phyloP scores from a whole-genome alignment of 2,888 invertebrate genomes.

The Anarsia innoxiella region DNA sequence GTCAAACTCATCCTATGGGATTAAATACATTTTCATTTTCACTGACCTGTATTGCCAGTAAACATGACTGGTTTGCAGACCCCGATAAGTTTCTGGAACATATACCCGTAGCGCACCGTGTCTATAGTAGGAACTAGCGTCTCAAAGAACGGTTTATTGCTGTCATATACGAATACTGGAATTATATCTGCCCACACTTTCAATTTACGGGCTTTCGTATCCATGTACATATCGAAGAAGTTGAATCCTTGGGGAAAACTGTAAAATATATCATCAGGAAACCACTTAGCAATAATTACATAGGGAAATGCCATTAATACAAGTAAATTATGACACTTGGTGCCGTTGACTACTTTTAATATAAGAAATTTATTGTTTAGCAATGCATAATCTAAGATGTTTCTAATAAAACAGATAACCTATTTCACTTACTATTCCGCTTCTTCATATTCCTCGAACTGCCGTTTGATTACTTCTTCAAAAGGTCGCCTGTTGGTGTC shows the following conservation, averaged over 20 bases:
- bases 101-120: constrained; percentile 89
- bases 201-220: constrained; percentile 80
- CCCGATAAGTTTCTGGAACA: constrained; percentile 83
- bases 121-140: constrained; percentile 94
- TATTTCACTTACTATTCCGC: constrained; percentile 63
- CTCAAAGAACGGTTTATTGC: constrained; percentile 86
- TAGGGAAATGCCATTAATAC: no score
- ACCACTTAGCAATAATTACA: no score
- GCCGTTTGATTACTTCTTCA: constrained; percentile 80
- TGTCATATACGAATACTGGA: constrained; percentile 82
- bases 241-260: constrained; percentile 81
- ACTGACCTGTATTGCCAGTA: constrained; percentile 88
- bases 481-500: constrained; percentile 81
- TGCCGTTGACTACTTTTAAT: no score
- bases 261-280: no score
- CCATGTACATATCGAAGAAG: constrained; percentile 86
- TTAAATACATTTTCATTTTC: no score
- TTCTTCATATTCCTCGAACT: constrained; percentile 82
- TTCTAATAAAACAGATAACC: no score
- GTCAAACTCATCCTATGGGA: no score
- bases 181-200: constrained; percentile 88
- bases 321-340: no score
- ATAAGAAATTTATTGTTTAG: no score
- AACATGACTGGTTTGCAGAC: constrained; percentile 87
- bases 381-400: no score